phyloP scores from a whole-genome alignment of 2,113 vertebrate genomes.

The Brienomyrus longianalis region DNA sequence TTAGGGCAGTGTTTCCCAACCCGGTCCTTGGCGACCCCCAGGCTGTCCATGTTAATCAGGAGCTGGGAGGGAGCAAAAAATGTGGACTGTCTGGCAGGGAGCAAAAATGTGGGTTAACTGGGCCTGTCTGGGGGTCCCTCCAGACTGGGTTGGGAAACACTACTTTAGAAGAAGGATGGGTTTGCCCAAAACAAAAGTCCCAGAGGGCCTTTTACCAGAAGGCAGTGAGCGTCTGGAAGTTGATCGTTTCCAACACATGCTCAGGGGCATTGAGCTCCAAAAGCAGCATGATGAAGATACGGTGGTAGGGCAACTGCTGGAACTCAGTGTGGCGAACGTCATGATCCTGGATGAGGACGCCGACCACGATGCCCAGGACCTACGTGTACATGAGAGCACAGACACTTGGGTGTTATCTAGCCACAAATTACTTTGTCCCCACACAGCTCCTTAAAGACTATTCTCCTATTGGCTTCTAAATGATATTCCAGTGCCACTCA shows the following conservation, averaged over 20 bases:
- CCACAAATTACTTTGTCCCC: neutral
- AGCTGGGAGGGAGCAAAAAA: neutral
- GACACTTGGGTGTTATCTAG: neutral
- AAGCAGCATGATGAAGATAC: slow-evolving; percentile 97
- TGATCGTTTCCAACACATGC: slow-evolving; percentile 95
- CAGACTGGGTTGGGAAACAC: neutral
- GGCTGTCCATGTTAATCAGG: neutral
- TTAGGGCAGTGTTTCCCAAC: neutral
- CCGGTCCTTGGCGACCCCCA: neutral
- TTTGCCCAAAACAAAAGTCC: neutral
- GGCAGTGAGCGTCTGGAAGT: slow-evolving; percentile 98
- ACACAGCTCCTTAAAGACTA: neutral
- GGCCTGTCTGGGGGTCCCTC: neutral
- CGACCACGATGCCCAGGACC: slow-evolving; percentile 96
- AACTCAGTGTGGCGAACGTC: slow-evolving; percentile 95
- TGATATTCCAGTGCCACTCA: neutral
- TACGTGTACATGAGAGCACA: slow-evolving; percentile 33
- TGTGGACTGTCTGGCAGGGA: neutral
- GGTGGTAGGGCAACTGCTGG: slow-evolving; percentile 94
- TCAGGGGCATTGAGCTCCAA: slow-evolving; percentile 96
- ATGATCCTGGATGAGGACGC: slow-evolving; percentile 95
- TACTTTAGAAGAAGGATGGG: neutral
- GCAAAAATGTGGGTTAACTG: neutral
- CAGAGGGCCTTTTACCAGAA: slow-evolving; percentile 72
- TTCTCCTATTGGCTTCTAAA: neutral